Evolutionary conservation across 92 coral and sea anemone genomes (phyloP).

Genomic region (Micromussa lordhowensis): DNA sequence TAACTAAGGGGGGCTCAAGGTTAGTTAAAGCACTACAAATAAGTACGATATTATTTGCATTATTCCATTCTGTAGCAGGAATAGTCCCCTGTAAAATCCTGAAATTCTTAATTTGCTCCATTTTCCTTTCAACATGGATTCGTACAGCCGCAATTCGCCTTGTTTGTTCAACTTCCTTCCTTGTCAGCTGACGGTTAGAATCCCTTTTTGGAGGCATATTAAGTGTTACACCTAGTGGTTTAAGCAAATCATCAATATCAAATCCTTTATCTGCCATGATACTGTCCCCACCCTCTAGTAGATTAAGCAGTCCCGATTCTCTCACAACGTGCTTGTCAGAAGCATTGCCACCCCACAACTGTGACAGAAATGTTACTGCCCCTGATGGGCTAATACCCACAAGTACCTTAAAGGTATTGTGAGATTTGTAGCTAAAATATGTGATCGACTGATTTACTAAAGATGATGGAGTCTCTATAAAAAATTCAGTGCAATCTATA

Average conservation of each 20-base stretch:
- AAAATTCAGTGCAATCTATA: slow-evolving; percentile 48
- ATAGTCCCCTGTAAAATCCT: slow-evolving; percentile 46
- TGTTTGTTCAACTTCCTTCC: slow-evolving; percentile 64
- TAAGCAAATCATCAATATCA: not conserved
- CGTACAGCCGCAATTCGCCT: slow-evolving; percentile 24
- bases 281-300: slow-evolving; percentile 49
- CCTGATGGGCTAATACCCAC: slow-evolving; percentile 70
- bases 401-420: slow-evolving; percentile 53
- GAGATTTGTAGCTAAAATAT: slow-evolving; percentile 10
- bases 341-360: slow-evolving; percentile 61
- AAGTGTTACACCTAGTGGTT: slow-evolving; percentile 42
- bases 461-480: slow-evolving; percentile 32
- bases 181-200: slow-evolving; percentile 52
- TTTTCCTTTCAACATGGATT: slow-evolving; percentile 20
- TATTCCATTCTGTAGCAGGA: slow-evolving; percentile 56
- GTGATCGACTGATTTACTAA: slow-evolving; percentile 17
- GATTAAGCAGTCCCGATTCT: slow-evolving; percentile 27
- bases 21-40: slow-evolving; percentile 50
- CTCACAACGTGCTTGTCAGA: slow-evolving; percentile 58
- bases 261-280: slow-evolving; percentile 44
- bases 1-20: slow-evolving; percentile 57
- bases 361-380: slow-evolving; percentile 39
- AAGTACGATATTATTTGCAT: slow-evolving; percentile 51
- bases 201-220: slow-evolving; percentile 50
- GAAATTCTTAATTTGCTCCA: slow-evolving; percentile 47